Percentiles rank a stretch among this genome's conserved stretches.
Conservation (phyloP, 2,888 invertebrate genomes). For the Parnassius apollo region DNA sequence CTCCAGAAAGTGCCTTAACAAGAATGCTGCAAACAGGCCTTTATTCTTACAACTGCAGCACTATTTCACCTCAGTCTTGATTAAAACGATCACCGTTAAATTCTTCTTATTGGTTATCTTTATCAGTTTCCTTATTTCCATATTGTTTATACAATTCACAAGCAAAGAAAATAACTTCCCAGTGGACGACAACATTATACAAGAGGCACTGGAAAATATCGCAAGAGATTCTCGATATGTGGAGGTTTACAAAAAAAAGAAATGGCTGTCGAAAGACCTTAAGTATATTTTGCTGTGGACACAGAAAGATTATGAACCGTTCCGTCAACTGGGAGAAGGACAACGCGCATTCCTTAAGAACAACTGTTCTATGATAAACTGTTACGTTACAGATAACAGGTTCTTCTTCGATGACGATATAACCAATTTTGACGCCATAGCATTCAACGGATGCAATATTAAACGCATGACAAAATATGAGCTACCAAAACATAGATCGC, state of each 20-base stretch:
- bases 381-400: constrained; percentile 56
- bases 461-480: constrained; percentile 26
- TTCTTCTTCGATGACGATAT: constrained; percentile 48
- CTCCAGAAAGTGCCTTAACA: constrained; percentile 37
- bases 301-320: constrained; percentile 47
- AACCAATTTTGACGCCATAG: constrained; percentile 59
- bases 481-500: constrained; percentile 48
- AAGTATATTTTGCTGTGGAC: constrained; percentile 68
- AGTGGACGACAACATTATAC: constrained; percentile 41
- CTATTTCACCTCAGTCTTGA: constrained; percentile 36
- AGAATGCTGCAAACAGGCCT: constrained; percentile 47
- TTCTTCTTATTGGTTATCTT: constrained; percentile 49
- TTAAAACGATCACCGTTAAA: constrained; percentile 43
- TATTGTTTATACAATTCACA: constrained; percentile 49
- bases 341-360: constrained; percentile 56
- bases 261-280: constrained; percentile 46
- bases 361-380: constrained; percentile 60
- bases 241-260: constrained; percentile 54
- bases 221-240: constrained; percentile 54
- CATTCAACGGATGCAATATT: constrained; percentile 61
- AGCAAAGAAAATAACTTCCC: constrained; percentile 33
- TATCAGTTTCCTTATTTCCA: constrained; percentile 44
- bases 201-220: constrained; percentile 56
- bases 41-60: constrained; percentile 29
- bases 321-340: constrained; percentile 47